These are phyloP conservation scores for Drosophila demipolita DNA, from an alignment of 2,888 invertebrate genomes.

Conservation along the genomic window DNA sequence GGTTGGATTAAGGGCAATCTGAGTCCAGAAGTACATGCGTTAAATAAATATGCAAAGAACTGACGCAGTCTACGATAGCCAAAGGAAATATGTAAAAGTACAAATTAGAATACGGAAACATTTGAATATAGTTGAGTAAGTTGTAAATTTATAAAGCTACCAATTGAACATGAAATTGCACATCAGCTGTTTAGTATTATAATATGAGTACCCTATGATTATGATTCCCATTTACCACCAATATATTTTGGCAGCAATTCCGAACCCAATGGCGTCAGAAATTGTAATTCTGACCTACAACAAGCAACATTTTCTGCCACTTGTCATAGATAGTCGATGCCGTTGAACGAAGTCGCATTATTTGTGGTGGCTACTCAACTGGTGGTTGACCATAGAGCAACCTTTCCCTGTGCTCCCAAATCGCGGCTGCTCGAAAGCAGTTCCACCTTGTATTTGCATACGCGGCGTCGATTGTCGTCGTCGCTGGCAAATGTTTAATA, in stretches of 20 bases:
- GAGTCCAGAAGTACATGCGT: not conserved
- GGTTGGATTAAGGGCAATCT: not conserved
- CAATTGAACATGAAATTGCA: not conserved
- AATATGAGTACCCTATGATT: not conserved
- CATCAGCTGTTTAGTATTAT: not conserved
- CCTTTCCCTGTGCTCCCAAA: conserved; percentile 36
- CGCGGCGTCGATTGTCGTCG: conserved; percentile 20
- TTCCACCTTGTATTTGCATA: conserved; percentile 55
- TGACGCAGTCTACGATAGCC: not conserved
- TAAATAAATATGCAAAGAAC: conserved; percentile 4
- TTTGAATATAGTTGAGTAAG: not conserved
- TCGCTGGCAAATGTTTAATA: conserved; percentile 69
- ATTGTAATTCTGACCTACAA: conserved; percentile 43
- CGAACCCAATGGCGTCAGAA: conserved; percentile 30
- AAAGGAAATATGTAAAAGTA: not conserved
- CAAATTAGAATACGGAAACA: not conserved
- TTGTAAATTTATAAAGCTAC: not conserved
- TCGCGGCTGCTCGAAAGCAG: conserved; percentile 16
- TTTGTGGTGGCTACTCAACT: conserved; percentile 21
- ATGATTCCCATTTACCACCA: not conserved
- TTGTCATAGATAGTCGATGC: conserved; percentile 4
- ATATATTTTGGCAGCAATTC: not conserved
- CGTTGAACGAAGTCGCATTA: conserved; percentile 18
- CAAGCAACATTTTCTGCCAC: conserved; percentile 34
- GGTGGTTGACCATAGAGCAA: conserved; percentile 40